phyloP scores from a whole-genome alignment of 2,113 vertebrate species.

The Carassius carassius region DNA sequence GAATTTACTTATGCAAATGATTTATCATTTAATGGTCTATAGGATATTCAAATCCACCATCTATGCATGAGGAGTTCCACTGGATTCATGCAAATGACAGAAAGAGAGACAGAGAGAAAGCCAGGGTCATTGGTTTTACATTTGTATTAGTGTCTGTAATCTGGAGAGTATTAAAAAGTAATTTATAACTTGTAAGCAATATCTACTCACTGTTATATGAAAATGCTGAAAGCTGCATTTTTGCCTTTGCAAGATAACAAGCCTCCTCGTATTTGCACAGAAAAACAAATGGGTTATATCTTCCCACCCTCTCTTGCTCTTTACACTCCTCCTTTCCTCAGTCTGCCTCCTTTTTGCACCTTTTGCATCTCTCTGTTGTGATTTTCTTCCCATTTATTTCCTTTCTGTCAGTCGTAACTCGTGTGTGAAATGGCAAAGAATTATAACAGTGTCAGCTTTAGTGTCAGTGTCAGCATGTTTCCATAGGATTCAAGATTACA shows the following conservation, averaged over 20 bases:
- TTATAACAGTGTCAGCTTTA: slow-evolving; percentile 23
- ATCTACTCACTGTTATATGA: slow-evolving; percentile 53
- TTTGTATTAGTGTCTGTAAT: slow-evolving; percentile 50
- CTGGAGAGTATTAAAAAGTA: slow-evolving; percentile 55
- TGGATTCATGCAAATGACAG: slow-evolving; percentile 2
- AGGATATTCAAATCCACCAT: slow-evolving; percentile 6
- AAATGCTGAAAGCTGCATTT: slow-evolving; percentile 68
- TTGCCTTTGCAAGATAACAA: slow-evolving; percentile 63
- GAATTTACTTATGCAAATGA: slow-evolving; percentile 4
- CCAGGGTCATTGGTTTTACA: slow-evolving; percentile 36
- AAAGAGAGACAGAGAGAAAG: slow-evolving; percentile 1
- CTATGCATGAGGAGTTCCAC: background rate
- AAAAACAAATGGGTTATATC: slow-evolving; percentile 54
- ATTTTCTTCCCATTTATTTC: slow-evolving; percentile 8
- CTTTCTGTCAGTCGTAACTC: background rate
- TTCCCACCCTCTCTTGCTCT: slow-evolving; percentile 34
- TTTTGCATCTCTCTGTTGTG: slow-evolving; percentile 23
- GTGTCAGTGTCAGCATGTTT: slow-evolving; percentile 40
- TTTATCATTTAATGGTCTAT: slow-evolving; percentile 13
- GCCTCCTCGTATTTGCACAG: slow-evolving; percentile 57
- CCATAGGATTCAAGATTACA: slow-evolving; percentile 44
- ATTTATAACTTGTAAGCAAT: slow-evolving; percentile 63
- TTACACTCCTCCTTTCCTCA: slow-evolving; percentile 4
- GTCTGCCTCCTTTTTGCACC: background rate
- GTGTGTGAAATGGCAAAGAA: slow-evolving; percentile 35